These are phyloP conservation scores for Eolophus roseicapilla DNA, from an alignment of 2,113 vertebrate genomes.

Conservation along the genomic window DNA sequence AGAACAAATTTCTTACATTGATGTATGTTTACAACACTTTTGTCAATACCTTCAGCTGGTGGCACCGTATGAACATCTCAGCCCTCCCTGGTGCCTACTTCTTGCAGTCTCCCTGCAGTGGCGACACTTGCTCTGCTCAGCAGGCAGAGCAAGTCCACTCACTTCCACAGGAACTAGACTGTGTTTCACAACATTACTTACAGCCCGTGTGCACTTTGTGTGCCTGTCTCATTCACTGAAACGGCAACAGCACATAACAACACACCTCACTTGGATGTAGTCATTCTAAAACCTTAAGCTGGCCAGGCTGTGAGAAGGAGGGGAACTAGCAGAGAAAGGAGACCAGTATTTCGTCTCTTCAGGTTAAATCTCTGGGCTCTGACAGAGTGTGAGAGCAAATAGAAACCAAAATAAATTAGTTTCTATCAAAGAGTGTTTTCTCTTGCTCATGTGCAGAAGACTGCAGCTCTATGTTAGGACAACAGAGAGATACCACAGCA, in stretches of 20 bases:
- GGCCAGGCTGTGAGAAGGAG: not conserved
- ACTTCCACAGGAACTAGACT: not conserved
- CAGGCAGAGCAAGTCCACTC: not conserved
- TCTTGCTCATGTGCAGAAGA: not conserved
- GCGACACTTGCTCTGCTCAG: not conserved
- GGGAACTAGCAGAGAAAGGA: not conserved
- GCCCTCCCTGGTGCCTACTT: not conserved
- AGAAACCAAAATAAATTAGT: not conserved
- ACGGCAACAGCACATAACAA: not conserved
- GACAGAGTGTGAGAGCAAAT: not conserved
- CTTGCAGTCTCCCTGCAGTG: not conserved
- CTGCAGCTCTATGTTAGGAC: not conserved
- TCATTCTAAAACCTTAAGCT: not conserved
- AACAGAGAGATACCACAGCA: not conserved
- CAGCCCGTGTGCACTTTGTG: not conserved
- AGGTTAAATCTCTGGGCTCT: not conserved
- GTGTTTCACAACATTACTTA: not conserved
- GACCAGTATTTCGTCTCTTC: not conserved
- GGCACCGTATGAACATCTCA: not conserved
- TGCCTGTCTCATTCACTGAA: not conserved
- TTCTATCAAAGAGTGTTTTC: not conserved
- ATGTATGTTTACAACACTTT: not conserved
- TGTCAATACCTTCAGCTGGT: not conserved
- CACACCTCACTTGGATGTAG: not conserved
- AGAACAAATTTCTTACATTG: not conserved